Conservation (phyloP, 2,113 vertebrate genomes). For the Triplophysa rosa region DNA sequence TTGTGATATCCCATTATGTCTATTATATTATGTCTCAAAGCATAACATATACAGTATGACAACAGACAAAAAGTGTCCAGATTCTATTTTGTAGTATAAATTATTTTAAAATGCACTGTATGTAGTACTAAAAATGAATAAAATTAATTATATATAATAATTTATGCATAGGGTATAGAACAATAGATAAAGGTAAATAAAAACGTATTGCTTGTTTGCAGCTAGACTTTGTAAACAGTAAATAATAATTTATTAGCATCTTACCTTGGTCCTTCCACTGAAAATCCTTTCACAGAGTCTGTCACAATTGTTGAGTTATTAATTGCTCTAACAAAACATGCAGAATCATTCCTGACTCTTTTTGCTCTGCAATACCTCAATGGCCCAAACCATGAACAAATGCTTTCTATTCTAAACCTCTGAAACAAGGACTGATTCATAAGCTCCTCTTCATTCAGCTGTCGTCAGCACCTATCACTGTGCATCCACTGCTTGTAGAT, state of each 20-base stretch:
- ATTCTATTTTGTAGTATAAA: background rate
- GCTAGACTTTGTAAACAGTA: background rate
- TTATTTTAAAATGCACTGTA: no score
- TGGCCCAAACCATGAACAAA: background rate
- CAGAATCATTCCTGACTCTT: background rate
- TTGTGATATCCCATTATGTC: no score
- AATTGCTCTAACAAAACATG: background rate
- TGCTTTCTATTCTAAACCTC: background rate
- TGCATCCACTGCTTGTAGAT: background rate
- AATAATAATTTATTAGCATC: background rate
- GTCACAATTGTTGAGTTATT: background rate
- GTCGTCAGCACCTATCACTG: conserved; percentile 13
- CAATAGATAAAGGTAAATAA: background rate
- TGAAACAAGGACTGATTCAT: conserved; percentile 16
- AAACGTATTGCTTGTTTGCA: background rate
- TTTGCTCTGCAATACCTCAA: conserved; percentile 3
- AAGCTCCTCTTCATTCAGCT: conserved; percentile 17
- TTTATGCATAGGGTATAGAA: background rate
- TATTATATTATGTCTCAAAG: no score
- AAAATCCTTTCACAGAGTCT: background rate
- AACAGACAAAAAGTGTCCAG: background rate
- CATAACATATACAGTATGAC: no score
- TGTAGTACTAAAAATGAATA: background rate
- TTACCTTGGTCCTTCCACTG: conserved; percentile 36
- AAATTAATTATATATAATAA: background rate